phyloP scores from a whole-genome alignment of 2,113 vertebrate species.

The Ploceus nigricollis region DNA sequence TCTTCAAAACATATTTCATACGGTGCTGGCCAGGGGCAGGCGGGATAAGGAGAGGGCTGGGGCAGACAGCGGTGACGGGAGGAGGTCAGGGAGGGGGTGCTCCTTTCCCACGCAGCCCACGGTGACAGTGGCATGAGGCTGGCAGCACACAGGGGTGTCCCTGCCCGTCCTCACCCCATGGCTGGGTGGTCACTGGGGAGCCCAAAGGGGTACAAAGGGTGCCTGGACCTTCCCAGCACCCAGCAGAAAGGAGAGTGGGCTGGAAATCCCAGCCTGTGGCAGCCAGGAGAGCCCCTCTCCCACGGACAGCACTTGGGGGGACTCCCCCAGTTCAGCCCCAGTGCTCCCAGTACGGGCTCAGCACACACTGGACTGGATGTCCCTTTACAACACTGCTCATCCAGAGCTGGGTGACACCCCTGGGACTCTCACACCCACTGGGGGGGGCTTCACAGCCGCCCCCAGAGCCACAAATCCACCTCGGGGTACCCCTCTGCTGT shows the following conservation, averaged over 20 bases:
- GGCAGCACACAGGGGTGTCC: neutral
- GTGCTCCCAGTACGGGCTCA: neutral
- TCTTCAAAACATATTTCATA: neutral
- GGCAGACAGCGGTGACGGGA: rapidly evolving
- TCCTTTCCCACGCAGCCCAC: rapidly evolving
- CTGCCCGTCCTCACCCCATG: neutral
- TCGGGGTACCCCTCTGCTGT: neutral
- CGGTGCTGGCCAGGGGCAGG: neutral
- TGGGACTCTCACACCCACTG: neutral
- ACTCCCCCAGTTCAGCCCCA: neutral
- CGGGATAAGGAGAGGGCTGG: neutral
- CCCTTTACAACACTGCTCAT: rapidly evolving
- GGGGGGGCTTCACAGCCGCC: rapidly evolving
- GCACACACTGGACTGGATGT: neutral
- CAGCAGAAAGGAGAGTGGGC: neutral
- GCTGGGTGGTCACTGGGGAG: rapidly evolving
- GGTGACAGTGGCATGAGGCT: rapidly evolving
- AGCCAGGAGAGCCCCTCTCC: neutral
- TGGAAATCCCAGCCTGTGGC: neutral
- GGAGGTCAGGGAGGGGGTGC: neutral
- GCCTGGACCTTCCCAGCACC: neutral
- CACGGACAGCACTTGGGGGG: rapidly evolving
- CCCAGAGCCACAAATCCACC: rapidly evolving
- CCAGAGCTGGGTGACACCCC: neutral
- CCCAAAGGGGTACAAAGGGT: neutral